phyloP scores from a whole-genome alignment of 2,797 vertebrate species.

The Lepidocolaptes lacrymiger region DNA sequence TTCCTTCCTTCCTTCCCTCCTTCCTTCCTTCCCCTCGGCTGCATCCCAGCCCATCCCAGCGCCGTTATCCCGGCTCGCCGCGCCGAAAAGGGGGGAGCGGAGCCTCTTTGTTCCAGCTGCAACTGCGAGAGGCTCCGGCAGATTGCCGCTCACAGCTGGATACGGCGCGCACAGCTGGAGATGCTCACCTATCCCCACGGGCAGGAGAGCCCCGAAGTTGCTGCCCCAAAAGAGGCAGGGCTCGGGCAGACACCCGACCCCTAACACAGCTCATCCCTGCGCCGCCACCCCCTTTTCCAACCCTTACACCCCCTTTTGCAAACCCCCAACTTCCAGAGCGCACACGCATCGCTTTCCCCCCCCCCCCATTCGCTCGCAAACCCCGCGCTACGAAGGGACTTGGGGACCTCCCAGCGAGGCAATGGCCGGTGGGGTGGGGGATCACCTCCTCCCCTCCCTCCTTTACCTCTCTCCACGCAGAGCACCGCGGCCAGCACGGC shows the following conservation, averaged over 20 bases:
- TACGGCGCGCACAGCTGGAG: background rate
- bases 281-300: background rate
- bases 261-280: background rate
- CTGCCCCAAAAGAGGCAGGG: background rate
- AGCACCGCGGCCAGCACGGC: constrained; percentile 36
- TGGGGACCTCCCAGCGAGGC: too few relatives aligned
- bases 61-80: constrained; percentile 34
- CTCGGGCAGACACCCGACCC: background rate
- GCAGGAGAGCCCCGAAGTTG: constrained; percentile 2
- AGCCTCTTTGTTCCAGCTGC: constrained; percentile 38
- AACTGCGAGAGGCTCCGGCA: constrained; percentile 7
- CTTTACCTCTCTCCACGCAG: constrained; percentile 35
- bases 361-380: too few relatives aligned
- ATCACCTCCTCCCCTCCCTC: background rate
- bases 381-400: too few relatives aligned
- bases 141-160: background rate
- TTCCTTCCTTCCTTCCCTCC: too few relatives aligned
- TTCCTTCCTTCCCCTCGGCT: background rate
- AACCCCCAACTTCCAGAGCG: background rate
- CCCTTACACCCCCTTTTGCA: background rate
- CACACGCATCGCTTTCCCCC: too few relatives aligned
- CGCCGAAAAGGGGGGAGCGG: background rate
- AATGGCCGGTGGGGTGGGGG: too few relatives aligned
- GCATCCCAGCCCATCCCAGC: background rate
- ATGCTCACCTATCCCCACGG: background rate